These are phyloP conservation scores for Galbula dea DNA, from an alignment of 2,113 vertebrate species.

Conservation along the genomic window DNA sequence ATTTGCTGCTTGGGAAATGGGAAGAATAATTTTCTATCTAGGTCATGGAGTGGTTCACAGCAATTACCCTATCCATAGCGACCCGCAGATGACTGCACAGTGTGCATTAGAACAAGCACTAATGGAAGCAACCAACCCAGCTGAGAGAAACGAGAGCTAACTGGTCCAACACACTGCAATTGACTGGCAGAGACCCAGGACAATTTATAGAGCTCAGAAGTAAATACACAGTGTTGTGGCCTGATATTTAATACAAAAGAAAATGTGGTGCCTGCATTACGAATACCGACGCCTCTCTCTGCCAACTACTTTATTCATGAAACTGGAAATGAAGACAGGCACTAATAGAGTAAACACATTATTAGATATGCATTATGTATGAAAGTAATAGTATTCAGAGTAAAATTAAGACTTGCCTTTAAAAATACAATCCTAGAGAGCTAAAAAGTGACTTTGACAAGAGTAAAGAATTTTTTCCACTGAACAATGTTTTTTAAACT, in stretches of 20 bases:
- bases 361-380: neutral
- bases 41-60: neutral
- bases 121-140: fast-evolving
- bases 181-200: neutral
- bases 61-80: fast-evolving
- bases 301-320: neutral
- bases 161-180: neutral
- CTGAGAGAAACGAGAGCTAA: neutral
- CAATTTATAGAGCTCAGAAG: neutral
- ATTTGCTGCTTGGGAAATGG: neutral
- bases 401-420: neutral
- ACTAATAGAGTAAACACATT: neutral
- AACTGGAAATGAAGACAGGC: neutral
- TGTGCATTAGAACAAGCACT: neutral
- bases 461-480: neutral
- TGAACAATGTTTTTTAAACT: neutral
- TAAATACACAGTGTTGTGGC: neutral
- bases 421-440: neutral
- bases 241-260: neutral
- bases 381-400: neutral
- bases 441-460: neutral
- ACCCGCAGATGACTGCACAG: neutral
- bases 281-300: neutral
- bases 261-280: neutral
- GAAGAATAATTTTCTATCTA: neutral